Conservation (phyloP, 2,888 invertebrate genomes). For the Limenitis camilla region DNA sequence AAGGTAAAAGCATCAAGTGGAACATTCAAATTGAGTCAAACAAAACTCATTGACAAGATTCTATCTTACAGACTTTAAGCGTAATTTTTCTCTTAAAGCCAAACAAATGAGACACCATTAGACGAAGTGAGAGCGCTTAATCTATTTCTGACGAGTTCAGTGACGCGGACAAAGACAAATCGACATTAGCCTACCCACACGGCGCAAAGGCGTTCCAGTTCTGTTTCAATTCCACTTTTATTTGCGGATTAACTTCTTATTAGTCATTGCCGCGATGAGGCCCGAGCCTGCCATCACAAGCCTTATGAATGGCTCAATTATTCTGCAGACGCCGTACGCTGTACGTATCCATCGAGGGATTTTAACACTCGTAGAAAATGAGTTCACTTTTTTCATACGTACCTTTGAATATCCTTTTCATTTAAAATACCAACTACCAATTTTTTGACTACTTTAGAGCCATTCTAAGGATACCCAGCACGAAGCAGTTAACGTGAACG, state of each 20-base stretch:
- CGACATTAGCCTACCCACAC: slow-evolving; percentile 74
- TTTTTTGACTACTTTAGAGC: too few relatives aligned
- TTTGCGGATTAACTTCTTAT: slow-evolving; percentile 76
- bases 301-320: slow-evolving; percentile 74
- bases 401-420: slow-evolving; percentile 2
- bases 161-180: slow-evolving; percentile 75
- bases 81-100: slow-evolving; percentile 73
- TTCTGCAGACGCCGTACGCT: slow-evolving; percentile 60
- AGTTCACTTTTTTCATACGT: slow-evolving; percentile 7
- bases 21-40: slow-evolving; percentile 55
- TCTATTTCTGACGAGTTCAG: slow-evolving; percentile 76
- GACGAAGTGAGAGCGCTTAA: slow-evolving; percentile 75
- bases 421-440: too few relatives aligned
- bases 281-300: slow-evolving; percentile 61
- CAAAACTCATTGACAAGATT: slow-evolving; percentile 68
- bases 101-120: slow-evolving; percentile 75
- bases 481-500: too few relatives aligned
- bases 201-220: slow-evolving; percentile 69
- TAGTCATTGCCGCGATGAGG: slow-evolving; percentile 64
- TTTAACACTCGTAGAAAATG: slow-evolving; percentile 20
- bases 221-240: slow-evolving; percentile 75
- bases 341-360: slow-evolving; percentile 42
- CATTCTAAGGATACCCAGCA: too few relatives aligned
- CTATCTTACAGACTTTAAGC: slow-evolving; percentile 67
- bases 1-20: slow-evolving; percentile 31